A percentile compares a stretch with the other conserved stretches of the same genome.
phyloP scores from a whole-genome alignment of 2,797 vertebrate species.

The Antennarius maculatus region DNA sequence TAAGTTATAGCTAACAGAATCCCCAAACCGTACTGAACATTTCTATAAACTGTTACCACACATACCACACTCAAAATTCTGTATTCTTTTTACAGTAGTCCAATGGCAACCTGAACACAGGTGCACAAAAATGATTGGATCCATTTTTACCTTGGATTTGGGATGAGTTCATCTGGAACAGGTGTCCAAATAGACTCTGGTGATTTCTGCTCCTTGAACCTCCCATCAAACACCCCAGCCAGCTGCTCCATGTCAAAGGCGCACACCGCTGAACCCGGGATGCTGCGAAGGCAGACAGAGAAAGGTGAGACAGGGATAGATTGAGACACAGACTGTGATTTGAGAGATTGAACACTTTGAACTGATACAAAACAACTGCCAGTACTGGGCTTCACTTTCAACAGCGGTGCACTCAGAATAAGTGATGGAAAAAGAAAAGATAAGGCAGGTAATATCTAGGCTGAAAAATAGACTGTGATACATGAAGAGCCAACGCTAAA shows the following conservation, averaged over 20 bases:
- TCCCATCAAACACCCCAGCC: conserved; percentile 90
- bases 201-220: conserved; percentile 96
- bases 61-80: background rate
- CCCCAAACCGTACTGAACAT: background rate
- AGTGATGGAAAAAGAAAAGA: conserved; percentile 25
- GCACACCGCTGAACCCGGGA: conserved; percentile 94
- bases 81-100: conserved; percentile 13
- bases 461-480: conserved; percentile 25
- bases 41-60: background rate
- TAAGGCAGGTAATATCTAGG: conserved; percentile 31
- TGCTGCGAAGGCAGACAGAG: conserved; percentile 76
- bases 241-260: conserved; percentile 96
- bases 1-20: background rate
- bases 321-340: conserved; percentile 24
- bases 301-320: conserved; percentile 4
- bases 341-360: conserved; percentile 41
- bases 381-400: conserved; percentile 13
- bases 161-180: conserved; percentile 92
- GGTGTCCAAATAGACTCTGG: conserved; percentile 97
- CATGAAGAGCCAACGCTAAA: conserved; percentile 7
- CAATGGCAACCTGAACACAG: conserved; percentile 36
- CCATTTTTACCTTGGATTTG: conserved; percentile 88
- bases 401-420: conserved; percentile 18
- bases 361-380: conserved; percentile 40
- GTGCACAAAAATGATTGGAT: conserved; percentile 39